Evolutionary conservation across 1,140 invertebrate genomes (phyloP).

Genomic region (Panagrolaimus sp.): DNA sequence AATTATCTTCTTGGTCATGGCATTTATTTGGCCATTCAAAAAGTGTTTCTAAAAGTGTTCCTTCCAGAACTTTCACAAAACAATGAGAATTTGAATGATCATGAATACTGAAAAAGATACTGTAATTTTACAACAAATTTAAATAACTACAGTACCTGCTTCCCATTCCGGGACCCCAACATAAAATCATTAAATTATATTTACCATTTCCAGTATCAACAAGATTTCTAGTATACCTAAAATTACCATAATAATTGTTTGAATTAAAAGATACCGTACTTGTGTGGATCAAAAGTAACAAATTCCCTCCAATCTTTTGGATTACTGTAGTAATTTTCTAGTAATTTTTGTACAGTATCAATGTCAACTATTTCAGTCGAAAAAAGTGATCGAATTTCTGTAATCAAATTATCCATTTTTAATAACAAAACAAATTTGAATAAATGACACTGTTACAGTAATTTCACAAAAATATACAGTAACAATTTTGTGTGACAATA

Average conservation of each 20-base stretch:
- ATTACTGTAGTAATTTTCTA: slow-evolving; percentile 50
- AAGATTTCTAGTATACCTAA: slow-evolving; percentile 88
- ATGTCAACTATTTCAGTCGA: slow-evolving; percentile 42
- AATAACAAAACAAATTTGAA: too few relatives aligned
- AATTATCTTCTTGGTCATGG: too few relatives aligned
- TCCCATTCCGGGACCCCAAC: slow-evolving; percentile 90
- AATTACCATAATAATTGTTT: slow-evolving; percentile 12
- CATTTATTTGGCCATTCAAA: slow-evolving; percentile 71
- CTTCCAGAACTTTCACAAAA: slow-evolving; percentile 80
- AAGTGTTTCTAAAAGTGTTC: slow-evolving; percentile 66
- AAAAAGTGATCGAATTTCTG: slow-evolving; percentile 42
- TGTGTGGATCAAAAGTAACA: slow-evolving; percentile 51
- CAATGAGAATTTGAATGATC: slow-evolving; percentile 92
- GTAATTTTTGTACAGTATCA: slow-evolving; percentile 42
- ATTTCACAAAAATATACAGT: too few relatives aligned
- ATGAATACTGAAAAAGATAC: slow-evolving; percentile 70
- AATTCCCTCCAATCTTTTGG: slow-evolving; percentile 44
- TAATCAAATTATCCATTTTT: slow-evolving; percentile 38
- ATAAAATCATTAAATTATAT: slow-evolving; percentile 93
- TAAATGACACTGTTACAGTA: too few relatives aligned
- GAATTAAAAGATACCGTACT: slow-evolving; percentile 29
- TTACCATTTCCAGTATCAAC: slow-evolving; percentile 90
- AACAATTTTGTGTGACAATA: too few relatives aligned
- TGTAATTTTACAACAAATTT: neutral
- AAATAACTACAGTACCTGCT: slow-evolving; percentile 64